These are phyloP conservation scores for Diorhabda sublineata DNA, from an alignment of 1,140 invertebrate species.

Conservation along the genomic window DNA sequence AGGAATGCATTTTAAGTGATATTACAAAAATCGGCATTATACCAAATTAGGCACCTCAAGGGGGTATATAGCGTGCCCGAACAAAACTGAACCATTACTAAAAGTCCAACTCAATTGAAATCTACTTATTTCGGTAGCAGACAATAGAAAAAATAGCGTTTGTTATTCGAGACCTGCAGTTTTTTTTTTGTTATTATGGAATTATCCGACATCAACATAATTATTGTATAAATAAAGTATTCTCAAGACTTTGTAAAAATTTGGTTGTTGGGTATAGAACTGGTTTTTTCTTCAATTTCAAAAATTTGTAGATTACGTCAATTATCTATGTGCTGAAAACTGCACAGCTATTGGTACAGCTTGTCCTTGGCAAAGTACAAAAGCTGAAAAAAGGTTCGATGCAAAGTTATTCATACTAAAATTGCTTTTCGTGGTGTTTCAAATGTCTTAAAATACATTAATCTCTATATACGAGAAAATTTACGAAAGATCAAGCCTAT, in stretches of 20 bases:
- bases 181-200: not conserved
- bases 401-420: no score
- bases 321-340: no score
- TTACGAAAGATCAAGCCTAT: no score
- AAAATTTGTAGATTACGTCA: no score
- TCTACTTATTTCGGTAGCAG: not conserved
- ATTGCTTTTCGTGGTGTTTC: no score
- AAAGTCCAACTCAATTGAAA: not conserved
- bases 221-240: not conserved
- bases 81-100: not conserved
- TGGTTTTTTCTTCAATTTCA: no score
- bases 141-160: not conserved
- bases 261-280: no score
- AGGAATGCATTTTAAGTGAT: conserved; percentile 2
- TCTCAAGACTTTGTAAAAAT: not conserved
- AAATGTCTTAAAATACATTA: no score
- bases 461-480: no score
- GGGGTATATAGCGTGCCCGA: not conserved
- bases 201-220: not conserved
- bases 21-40: not conserved
- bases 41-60: not conserved
- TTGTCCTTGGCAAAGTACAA: no score
- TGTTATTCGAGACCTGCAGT: not conserved
- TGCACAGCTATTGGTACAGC: no score
- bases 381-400: no score